Percentiles rank a stretch among this genome's conserved stretches.
Evolutionary conservation across 2,888 invertebrate species (phyloP).

Genomic region (Ariolimax columbianus): DNA sequence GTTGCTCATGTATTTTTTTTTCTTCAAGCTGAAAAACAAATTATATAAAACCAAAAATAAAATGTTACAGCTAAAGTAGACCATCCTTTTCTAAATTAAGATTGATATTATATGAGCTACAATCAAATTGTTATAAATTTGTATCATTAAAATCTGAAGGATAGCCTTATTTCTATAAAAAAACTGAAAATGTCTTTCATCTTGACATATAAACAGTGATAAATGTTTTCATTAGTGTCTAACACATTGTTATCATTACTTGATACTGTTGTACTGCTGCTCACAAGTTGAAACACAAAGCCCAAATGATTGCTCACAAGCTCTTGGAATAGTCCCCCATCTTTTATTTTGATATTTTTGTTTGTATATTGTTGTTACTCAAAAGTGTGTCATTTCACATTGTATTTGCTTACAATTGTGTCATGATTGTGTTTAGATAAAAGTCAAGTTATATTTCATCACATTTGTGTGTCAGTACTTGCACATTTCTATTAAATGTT

Average conservation of each 20-base stretch:
- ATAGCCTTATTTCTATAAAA: too few relatives aligned
- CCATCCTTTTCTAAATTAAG: too few relatives aligned
- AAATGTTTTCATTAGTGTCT: not conserved
- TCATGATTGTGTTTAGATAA: not conserved
- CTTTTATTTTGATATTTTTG: not conserved
- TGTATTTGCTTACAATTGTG: not conserved
- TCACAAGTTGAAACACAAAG: conserved; percentile 7
- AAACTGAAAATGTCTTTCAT: not conserved
- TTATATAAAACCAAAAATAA: too few relatives aligned
- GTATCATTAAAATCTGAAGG: too few relatives aligned
- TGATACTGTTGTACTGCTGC: not conserved
- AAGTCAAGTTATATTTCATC: not conserved
- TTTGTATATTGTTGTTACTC: not conserved
- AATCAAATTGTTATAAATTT: too few relatives aligned
- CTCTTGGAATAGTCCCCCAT: not conserved
- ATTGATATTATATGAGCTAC: too few relatives aligned
- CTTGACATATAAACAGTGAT: not conserved
- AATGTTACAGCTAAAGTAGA: too few relatives aligned
- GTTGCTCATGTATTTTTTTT: too few relatives aligned
- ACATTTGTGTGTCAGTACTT: not conserved
- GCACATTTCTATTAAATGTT: not conserved
- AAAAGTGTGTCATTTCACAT: not conserved
- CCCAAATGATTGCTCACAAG: not conserved
- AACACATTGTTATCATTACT: not conserved
- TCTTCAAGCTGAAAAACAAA: too few relatives aligned